Evolutionary conservation across 2,888 invertebrate species (phyloP).

Genomic region (Lamellibrachia satsuma): DNA sequence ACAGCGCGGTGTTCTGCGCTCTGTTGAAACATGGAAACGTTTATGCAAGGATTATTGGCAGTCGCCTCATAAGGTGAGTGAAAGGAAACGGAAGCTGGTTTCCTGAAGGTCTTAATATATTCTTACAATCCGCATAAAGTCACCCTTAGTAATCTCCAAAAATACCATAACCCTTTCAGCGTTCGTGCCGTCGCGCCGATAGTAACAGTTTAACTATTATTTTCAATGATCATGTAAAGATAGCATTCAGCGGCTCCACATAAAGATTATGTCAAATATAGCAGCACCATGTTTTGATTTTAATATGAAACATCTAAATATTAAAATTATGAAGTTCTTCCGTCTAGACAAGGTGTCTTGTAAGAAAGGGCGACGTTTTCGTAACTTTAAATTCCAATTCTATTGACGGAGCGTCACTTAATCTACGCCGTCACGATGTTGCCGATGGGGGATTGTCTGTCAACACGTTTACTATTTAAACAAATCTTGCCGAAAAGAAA

Average conservation of each 20-base stretch:
- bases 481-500: background rate
- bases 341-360: background rate
- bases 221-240: background rate
- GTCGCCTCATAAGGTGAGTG: background rate
- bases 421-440: background rate
- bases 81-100: background rate
- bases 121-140: background rate
- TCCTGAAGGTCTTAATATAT: background rate
- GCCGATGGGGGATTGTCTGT: background rate
- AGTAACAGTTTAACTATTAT: background rate
- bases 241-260: background rate
- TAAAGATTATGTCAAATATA: background rate
- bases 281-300: background rate
- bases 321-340: background rate
- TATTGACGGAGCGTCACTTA: background rate
- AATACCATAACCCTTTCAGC: background rate
- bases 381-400: background rate
- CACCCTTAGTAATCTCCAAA: background rate
- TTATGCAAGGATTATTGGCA: background rate
- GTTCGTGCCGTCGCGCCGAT: background rate
- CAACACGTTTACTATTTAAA: background rate
- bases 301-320: background rate
- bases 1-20: constrained; percentile 1
- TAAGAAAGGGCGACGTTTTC: background rate
- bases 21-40: background rate